These are phyloP conservation scores for Hyposoter dolosus DNA, from an alignment of 2,888 invertebrate genomes.

Conservation along the genomic window DNA sequence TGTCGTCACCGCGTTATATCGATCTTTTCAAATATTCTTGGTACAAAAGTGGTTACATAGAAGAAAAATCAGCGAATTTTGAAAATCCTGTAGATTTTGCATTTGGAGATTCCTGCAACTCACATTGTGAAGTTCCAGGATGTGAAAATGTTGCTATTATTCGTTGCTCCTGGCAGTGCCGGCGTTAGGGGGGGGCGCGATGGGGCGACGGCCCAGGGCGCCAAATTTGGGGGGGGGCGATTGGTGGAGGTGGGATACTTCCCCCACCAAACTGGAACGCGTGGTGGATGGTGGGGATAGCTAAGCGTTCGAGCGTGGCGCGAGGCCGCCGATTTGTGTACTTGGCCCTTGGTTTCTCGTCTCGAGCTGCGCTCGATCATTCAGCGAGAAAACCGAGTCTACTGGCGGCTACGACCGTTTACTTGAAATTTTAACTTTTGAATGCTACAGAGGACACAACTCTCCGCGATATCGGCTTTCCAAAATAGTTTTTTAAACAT, in stretches of 20 bases:
- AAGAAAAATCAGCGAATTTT: too few relatives aligned
- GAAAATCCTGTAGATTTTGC: too few relatives aligned
- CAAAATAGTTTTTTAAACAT: constrained; percentile 2
- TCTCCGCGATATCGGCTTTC: not conserved
- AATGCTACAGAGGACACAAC: not conserved
- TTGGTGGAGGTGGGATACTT: not conserved
- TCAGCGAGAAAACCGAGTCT: constrained; percentile 22
- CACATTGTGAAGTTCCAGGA: too few relatives aligned
- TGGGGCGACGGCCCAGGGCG: too few relatives aligned
- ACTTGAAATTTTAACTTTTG: not conserved
- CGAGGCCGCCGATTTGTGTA: constrained; percentile 23
- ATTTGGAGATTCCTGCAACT: too few relatives aligned
- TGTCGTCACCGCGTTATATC: too few relatives aligned
- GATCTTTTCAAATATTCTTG: too few relatives aligned
- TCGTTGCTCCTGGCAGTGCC: too few relatives aligned
- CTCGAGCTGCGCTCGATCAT: constrained; percentile 14
- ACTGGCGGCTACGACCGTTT: not conserved
- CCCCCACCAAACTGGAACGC: not conserved
- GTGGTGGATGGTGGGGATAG: constrained; percentile 20
- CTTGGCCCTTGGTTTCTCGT: constrained; percentile 17
- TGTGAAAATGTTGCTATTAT: too few relatives aligned
- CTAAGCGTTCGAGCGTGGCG: constrained; percentile 20
- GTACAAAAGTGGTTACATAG: too few relatives aligned
- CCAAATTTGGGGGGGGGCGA: too few relatives aligned
- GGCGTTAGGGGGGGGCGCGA: too few relatives aligned